These are phyloP conservation scores for Agrilus mali DNA, from an alignment of 2,888 invertebrate genomes.

Conservation along the genomic window DNA sequence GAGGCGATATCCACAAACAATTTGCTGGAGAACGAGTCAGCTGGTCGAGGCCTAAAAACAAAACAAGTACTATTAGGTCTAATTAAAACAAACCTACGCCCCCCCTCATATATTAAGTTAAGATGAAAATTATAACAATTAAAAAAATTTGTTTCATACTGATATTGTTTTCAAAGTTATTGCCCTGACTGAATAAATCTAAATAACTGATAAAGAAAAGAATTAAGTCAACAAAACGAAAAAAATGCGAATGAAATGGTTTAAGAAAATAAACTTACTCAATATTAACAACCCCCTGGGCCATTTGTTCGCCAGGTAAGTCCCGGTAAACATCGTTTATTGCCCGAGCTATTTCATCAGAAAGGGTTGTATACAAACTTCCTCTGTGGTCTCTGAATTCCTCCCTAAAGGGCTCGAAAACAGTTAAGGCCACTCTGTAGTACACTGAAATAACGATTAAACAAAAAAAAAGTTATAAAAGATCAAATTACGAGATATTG, in stretches of 20 bases:
- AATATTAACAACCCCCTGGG: conserved; percentile 50
- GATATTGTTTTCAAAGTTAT: too few relatives aligned
- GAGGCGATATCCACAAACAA: conserved; percentile 59
- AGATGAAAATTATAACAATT: too few relatives aligned
- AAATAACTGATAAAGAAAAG: too few relatives aligned
- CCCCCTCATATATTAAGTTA: too few relatives aligned
- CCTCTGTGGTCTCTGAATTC: conserved; percentile 49
- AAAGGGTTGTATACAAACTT: conserved; percentile 43
- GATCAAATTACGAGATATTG: too few relatives aligned
- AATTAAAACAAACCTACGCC: background rate
- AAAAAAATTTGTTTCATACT: too few relatives aligned
- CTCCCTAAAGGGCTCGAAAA: conserved; percentile 46
- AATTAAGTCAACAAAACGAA: too few relatives aligned
- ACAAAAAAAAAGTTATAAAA: conserved; percentile 2
- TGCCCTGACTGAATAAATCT: too few relatives aligned
- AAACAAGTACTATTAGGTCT: background rate
- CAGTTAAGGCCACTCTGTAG: conserved; percentile 44
- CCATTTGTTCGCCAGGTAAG: conserved; percentile 43
- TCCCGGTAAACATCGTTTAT: conserved; percentile 44
- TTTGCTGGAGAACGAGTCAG: conserved; percentile 46
- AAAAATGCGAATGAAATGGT: too few relatives aligned
- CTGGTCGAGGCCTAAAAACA: conserved; percentile 8
- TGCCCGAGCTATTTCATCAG: conserved; percentile 43
- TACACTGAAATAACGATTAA: conserved; percentile 26
- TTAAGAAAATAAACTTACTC: conserved; percentile 42